Evolutionary conservation across 2,113 vertebrate species (phyloP).

Genomic region (Holacanthus passer): DNA sequence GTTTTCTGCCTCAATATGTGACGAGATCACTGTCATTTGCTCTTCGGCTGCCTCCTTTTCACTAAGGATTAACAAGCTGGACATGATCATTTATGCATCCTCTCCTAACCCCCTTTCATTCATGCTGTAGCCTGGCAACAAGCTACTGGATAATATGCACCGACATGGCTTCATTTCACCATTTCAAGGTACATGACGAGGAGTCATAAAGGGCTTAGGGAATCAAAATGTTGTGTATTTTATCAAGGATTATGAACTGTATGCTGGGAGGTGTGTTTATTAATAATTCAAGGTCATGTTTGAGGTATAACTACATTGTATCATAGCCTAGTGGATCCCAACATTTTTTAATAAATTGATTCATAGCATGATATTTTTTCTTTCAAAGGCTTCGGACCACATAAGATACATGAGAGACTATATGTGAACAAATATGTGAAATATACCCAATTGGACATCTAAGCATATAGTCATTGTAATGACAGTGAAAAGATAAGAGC

Average conservation of each 20-base stretch:
- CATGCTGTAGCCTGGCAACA: conserved; percentile 71
- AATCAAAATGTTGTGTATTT: background rate
- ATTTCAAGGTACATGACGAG: conserved; percentile 2
- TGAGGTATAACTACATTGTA: background rate
- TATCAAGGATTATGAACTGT: background rate
- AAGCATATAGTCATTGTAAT: background rate
- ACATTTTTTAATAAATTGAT: background rate
- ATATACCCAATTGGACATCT: background rate
- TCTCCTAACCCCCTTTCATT: conserved; percentile 22
- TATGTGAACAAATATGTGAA: background rate
- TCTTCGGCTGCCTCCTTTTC: conserved; percentile 4
- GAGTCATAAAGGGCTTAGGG: background rate
- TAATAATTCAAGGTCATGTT: background rate
- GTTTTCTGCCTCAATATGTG: background rate
- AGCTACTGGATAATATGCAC: conserved; percentile 37
- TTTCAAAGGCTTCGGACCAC: background rate
- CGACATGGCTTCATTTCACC: conserved; percentile 18
- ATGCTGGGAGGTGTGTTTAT: background rate
- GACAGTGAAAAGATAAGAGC: background rate
- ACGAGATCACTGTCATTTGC: conserved; percentile 17
- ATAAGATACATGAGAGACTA: background rate
- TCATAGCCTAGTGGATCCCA: background rate
- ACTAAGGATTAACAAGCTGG: conserved; percentile 15
- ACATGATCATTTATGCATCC: conserved; percentile 32
- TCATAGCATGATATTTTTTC: background rate